Conservation (phyloP, 2,113 vertebrate genomes). For the Oreamnos americanus region DNA sequence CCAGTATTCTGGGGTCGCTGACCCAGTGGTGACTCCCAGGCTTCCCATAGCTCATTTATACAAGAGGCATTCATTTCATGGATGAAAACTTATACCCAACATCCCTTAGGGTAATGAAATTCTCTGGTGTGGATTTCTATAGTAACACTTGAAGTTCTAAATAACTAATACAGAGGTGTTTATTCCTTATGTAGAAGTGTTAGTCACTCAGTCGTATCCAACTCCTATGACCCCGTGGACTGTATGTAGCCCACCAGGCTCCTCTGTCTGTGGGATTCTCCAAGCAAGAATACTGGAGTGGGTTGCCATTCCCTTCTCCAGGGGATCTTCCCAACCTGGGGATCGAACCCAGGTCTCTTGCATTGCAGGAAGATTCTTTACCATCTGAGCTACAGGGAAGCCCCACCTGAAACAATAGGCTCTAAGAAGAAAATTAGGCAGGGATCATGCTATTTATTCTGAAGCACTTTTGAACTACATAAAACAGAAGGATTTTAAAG, state of each 20-base stretch:
- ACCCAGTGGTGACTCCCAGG: accelerated
- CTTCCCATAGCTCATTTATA: not conserved
- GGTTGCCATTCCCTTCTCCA: not conserved
- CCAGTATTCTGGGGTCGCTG: not conserved
- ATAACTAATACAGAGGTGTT: not conserved
- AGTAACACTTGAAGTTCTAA: not conserved
- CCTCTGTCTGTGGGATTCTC: not conserved
- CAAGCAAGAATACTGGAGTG: not conserved
- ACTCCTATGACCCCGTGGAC: not conserved
- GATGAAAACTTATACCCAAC: not conserved
- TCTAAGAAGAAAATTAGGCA: not conserved
- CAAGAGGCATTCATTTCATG: not conserved
- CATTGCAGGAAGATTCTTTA: not conserved
- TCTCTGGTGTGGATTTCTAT: not conserved
- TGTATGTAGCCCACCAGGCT: not conserved
- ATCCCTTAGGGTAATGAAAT: not conserved
- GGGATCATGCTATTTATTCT: not conserved
- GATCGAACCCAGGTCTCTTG: not conserved
- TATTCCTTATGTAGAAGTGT: not conserved
- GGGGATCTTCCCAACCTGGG: not conserved
- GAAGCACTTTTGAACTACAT: not conserved
- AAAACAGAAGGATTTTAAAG: not conserved
- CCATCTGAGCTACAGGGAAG: not conserved
- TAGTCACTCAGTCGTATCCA: not conserved
- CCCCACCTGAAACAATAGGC: not conserved